Evolutionary conservation across 1,140 invertebrate species (phyloP).

Genomic region (Drosophila pandora): DNA sequence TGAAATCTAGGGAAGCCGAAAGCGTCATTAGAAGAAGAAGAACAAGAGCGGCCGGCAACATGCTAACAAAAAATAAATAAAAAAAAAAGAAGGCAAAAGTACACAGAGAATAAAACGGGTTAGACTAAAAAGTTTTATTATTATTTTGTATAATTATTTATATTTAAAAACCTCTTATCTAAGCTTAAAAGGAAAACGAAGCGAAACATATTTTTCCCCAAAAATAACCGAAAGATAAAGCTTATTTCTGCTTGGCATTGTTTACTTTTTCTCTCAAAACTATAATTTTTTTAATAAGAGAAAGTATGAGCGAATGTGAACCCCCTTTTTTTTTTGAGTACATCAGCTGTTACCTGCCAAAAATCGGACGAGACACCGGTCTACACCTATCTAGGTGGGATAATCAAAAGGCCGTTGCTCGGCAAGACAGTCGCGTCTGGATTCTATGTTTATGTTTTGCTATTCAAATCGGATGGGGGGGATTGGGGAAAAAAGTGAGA

Average conservation of each 20-base stretch:
- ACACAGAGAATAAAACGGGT: background rate
- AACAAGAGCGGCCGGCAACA: constrained; percentile 31
- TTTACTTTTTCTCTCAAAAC: background rate
- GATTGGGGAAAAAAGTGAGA: constrained; percentile 5
- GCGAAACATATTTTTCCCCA: too few species aligned
- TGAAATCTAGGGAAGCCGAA: constrained; percentile 38
- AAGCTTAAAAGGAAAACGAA: too few species aligned
- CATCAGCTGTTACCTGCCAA: constrained; percentile 12
- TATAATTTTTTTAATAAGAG: background rate
- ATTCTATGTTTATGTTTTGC: constrained; percentile 59
- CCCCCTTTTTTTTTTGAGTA: background rate
- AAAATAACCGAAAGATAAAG: background rate
- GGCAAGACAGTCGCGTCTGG: constrained; percentile 16
- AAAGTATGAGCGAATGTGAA: too few species aligned
- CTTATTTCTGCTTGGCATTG: background rate
- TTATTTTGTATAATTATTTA: too few species aligned
- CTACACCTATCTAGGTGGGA: constrained; percentile 9
- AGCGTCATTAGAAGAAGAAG: constrained; percentile 43
- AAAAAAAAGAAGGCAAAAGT: background rate
- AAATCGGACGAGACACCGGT: constrained; percentile 29
- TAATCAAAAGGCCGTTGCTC: constrained; percentile 38
- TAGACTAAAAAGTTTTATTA: background rate
- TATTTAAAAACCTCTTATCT: too few species aligned
- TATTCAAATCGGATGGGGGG: constrained; percentile 21
- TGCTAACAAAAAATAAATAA: background rate